Conservation (phyloP, 2,113 vertebrate genomes). For the Cyprinodon brontotheroides region DNA sequence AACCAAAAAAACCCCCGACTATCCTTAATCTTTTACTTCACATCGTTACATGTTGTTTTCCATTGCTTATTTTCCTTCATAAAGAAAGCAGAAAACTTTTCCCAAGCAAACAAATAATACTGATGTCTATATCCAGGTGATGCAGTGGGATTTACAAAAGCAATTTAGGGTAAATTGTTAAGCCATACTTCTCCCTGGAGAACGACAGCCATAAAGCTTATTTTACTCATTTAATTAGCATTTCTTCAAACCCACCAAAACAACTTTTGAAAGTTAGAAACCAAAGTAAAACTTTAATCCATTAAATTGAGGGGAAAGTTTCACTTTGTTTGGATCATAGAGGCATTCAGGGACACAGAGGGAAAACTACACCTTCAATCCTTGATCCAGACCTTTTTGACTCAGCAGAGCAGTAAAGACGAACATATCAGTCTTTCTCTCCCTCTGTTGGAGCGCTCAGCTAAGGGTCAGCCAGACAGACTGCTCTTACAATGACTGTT, state of each 20-base stretch:
- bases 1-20: not conserved
- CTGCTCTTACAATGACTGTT: not conserved
- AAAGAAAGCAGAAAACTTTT: not conserved
- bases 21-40: not conserved
- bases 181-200: not conserved
- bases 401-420: constrained; percentile 52
- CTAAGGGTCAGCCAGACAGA: constrained; percentile 24
- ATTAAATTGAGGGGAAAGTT: constrained; percentile 20
- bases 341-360: constrained; percentile 11
- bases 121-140: not conserved
- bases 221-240: not conserved
- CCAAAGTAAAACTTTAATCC: not conserved
- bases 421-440: constrained; percentile 15
- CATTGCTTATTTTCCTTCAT: not conserved
- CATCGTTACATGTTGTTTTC: constrained; percentile 9
- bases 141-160: not conserved
- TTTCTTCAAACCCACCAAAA: not conserved
- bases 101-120: not conserved
- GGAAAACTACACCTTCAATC: constrained; percentile 37
- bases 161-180: not conserved
- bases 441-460: constrained; percentile 54
- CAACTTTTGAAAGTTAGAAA: not conserved
- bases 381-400: constrained; percentile 61
- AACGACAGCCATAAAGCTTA: not conserved
- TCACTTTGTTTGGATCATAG: not conserved